Evolutionary conservation across 2,113 vertebrate genomes (phyloP).

Genomic region (Aptenodytes forsteri): DNA sequence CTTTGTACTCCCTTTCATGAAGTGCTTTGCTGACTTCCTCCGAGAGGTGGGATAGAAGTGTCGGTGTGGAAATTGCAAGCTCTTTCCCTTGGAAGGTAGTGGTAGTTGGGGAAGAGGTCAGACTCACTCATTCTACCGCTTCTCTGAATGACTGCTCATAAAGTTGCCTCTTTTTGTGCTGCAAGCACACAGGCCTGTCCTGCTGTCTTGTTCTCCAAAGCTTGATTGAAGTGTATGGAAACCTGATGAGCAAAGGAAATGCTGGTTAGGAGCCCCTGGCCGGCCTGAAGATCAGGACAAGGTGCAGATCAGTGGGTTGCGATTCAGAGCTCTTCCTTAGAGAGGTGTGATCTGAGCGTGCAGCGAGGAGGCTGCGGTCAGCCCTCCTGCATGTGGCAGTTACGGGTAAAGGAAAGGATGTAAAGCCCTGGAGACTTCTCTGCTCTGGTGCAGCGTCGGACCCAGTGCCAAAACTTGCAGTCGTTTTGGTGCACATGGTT

Average conservation of each 20-base stretch:
- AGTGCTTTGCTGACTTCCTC: neutral
- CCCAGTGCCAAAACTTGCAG: neutral
- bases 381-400: neutral
- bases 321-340: neutral
- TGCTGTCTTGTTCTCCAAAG: neutral
- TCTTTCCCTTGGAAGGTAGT: neutral
- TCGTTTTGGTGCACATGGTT: neutral
- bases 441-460: neutral
- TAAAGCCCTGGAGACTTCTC: neutral
- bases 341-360: neutral
- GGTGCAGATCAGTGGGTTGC: neutral
- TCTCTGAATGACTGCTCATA: neutral
- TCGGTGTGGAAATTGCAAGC: fast-evolving
- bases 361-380: neutral
- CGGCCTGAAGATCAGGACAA: neutral
- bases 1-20: neutral
- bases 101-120: neutral
- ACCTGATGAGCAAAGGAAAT: neutral
- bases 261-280: neutral
- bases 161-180: neutral
- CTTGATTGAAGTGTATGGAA: neutral
- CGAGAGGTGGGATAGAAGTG: neutral
- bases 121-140: neutral
- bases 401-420: neutral
- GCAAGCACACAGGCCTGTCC: neutral